phyloP scores from a whole-genome alignment of 2,888 invertebrate species.

The Athalia cordata region DNA sequence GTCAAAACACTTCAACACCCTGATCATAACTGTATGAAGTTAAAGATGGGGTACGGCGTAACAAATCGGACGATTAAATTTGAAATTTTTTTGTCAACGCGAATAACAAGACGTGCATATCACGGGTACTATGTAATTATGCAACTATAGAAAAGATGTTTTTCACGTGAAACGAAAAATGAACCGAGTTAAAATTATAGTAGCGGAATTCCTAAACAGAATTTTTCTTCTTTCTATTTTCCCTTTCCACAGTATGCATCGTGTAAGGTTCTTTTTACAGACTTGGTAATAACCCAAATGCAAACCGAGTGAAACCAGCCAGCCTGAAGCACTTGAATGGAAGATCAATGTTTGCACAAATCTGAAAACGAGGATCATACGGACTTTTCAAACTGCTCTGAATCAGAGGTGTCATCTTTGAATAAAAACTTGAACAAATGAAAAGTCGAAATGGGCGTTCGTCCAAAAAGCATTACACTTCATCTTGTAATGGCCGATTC shows the following conservation, averaged over 20 bases:
- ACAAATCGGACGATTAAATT: no score
- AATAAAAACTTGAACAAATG: not conserved
- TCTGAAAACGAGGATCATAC: conserved; percentile 19
- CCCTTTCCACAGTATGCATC: not conserved
- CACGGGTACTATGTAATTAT: no score
- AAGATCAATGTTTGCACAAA: conserved; percentile 34
- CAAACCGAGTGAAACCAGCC: conserved; percentile 2
- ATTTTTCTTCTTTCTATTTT: not conserved
- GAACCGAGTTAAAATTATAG: not conserved
- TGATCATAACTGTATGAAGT: not conserved
- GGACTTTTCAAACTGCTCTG: conserved; percentile 10
- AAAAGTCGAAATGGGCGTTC: not conserved
- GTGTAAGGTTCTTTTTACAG: conserved; percentile 1
- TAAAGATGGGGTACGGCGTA: no score
- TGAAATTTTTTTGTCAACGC: no score
- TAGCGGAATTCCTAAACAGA: not conserved
- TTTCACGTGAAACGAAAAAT: not conserved
- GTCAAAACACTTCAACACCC: not conserved
- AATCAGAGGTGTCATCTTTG: not conserved
- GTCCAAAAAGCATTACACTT: no score
- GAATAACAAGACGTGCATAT: no score
- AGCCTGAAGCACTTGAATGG: not conserved
- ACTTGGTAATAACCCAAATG: conserved; percentile 25
- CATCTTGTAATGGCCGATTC: not conserved
- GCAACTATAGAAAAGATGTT: no score